phyloP scores from a whole-genome alignment of 92 coral and sea anemone genomes.

The Pocillopora meandrina region DNA sequence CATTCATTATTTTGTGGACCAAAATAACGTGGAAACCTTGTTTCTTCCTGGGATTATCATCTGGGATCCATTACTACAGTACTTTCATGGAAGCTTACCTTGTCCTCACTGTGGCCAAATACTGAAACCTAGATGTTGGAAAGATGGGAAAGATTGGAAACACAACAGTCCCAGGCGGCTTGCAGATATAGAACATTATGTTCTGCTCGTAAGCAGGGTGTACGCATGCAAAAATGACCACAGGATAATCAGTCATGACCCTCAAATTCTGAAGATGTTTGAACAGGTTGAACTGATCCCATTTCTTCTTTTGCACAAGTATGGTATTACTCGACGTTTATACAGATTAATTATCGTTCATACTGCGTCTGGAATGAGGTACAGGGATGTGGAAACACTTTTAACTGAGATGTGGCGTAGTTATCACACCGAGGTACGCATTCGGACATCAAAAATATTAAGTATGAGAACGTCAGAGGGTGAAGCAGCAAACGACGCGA shows the following conservation, averaged over 20 bases:
- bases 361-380: slow-evolving; percentile 20
- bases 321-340: slow-evolving; percentile 36
- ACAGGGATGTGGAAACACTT: slow-evolving; percentile 30
- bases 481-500: background rate
- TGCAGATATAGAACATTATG: slow-evolving; percentile 29
- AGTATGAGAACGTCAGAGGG: background rate
- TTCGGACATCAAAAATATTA: background rate
- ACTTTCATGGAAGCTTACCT: slow-evolving; percentile 29
- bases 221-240: slow-evolving; percentile 40
- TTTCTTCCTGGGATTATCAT: slow-evolving; percentile 43
- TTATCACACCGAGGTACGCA: slow-evolving; percentile 16
- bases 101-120: slow-evolving; percentile 43
- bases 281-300: slow-evolving; percentile 29
- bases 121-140: slow-evolving; percentile 45
- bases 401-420: slow-evolving; percentile 18
- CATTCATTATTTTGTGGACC: slow-evolving; percentile 15
- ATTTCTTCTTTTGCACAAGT: slow-evolving; percentile 27
- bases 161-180: slow-evolving; percentile 41
- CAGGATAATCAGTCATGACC: slow-evolving; percentile 38
- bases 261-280: slow-evolving; percentile 30
- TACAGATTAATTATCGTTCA: slow-evolving; percentile 32
- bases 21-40: background rate
- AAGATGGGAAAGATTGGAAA: slow-evolving; percentile 44
- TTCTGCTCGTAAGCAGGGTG: slow-evolving; percentile 38
- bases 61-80: slow-evolving; percentile 43